A percentile compares a stretch with the other conserved stretches of the same genome.
Conservation (phyloP, 2,888 invertebrate genomes). For the Calephelis perditalis region DNA sequence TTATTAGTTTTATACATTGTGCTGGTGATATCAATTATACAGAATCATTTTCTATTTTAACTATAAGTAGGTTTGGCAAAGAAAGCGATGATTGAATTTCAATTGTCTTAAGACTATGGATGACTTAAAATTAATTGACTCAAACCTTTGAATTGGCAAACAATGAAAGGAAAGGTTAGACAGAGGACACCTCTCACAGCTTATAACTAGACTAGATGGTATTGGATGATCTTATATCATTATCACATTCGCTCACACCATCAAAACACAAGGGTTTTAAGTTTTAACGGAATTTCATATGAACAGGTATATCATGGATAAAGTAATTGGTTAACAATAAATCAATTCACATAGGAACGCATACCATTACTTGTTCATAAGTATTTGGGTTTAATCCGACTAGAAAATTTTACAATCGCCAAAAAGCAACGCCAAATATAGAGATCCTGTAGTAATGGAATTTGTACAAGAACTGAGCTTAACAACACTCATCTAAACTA, state of each 20-base stretch:
- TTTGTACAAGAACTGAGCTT: conserved; percentile 32
- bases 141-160: conserved; percentile 55
- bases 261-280: conserved; percentile 46
- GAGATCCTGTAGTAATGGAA: conserved; percentile 47
- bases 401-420: conserved; percentile 57
- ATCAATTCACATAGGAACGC: conserved; percentile 59
- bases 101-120: conserved; percentile 62
- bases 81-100: conserved; percentile 53
- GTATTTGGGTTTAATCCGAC: conserved; percentile 67
- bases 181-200: conserved; percentile 42
- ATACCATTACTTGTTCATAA: conserved; percentile 52
- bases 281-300: conserved; percentile 43
- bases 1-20: conserved; percentile 57
- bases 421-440: conserved; percentile 48
- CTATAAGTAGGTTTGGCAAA: conserved; percentile 60
- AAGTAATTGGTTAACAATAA: conserved; percentile 30
- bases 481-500: conserved; percentile 49
- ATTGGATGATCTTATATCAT: conserved; percentile 46
- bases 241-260: conserved; percentile 63
- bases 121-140: conserved; percentile 77
- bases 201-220: conserved; percentile 56
- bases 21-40: conserved; percentile 59
- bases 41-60: conserved; percentile 46
- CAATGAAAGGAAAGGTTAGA: conserved; percentile 34
- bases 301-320: conserved; percentile 53